These are phyloP conservation scores for Diadegma fenestrale DNA, from an alignment of 2,888 invertebrate genomes.

Conservation along the genomic window DNA sequence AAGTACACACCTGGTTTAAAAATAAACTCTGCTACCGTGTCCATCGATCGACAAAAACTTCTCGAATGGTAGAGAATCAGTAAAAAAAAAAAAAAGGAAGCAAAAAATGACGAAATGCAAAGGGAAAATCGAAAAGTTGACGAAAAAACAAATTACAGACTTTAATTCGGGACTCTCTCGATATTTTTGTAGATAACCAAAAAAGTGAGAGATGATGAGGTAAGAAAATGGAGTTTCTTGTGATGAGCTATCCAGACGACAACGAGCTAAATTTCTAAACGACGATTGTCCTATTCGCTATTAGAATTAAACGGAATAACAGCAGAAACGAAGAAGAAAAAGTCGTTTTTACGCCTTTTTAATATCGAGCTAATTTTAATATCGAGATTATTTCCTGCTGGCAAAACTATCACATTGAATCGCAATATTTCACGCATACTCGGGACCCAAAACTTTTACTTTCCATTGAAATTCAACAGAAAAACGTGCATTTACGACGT, in stretches of 20 bases:
- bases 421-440: not conserved
- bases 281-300: slow-evolving; percentile 13
- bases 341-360: not conserved
- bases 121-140: not conserved
- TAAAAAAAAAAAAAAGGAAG: not conserved
- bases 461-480: not conserved
- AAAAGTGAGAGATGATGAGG: slow-evolving; percentile 12
- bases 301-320: slow-evolving; percentile 1
- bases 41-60: not conserved
- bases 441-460: not conserved
- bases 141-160: not conserved
- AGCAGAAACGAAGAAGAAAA: not conserved
- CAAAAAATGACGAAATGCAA: not conserved
- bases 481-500: no score
- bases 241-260: slow-evolving; percentile 52
- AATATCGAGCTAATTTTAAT: slow-evolving; percentile 13
- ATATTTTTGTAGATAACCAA: slow-evolving; percentile 61
- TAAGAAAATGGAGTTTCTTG: slow-evolving; percentile 19
- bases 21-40: slow-evolving; percentile 10
- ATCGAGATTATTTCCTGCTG: not conserved
- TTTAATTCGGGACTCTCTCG: slow-evolving; percentile 34
- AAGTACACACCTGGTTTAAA: not conserved
- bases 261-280: slow-evolving; percentile 49
- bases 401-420: not conserved
- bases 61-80: not conserved